Conservation (phyloP, 2,797 vertebrate genomes). For the Leuciscus waleckii region DNA sequence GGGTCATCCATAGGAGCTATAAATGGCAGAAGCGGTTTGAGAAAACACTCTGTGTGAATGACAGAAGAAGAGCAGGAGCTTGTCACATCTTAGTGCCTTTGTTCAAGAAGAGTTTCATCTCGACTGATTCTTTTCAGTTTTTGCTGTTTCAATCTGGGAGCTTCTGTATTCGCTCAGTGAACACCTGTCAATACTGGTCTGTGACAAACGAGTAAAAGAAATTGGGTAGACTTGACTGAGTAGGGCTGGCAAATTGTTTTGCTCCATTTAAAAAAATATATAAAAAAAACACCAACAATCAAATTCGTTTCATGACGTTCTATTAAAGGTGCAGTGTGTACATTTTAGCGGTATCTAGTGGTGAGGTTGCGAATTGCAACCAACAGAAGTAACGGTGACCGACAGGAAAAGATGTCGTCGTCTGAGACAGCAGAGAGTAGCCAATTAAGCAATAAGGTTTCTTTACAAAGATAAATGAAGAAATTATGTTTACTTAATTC, state of each 20-base stretch:
- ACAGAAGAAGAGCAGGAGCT: constrained; percentile 42
- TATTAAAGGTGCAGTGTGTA: too few relatives aligned
- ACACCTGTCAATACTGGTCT: constrained; percentile 22
- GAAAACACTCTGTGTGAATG: constrained; percentile 42
- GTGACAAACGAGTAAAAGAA: constrained; percentile 17
- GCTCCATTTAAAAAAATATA: neutral
- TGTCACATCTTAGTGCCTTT: constrained; percentile 40
- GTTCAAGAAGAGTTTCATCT: constrained; percentile 30
- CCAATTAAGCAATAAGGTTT: too few relatives aligned
- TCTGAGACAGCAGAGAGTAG: too few relatives aligned
- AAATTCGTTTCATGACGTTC: neutral
- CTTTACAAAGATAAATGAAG: too few relatives aligned
- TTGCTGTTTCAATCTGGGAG: constrained; percentile 24
- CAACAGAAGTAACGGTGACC: too few relatives aligned
- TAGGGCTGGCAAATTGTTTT: neutral
- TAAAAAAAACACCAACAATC: neutral
- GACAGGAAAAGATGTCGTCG: too few relatives aligned
- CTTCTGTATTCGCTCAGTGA: neutral
- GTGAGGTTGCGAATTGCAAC: too few relatives aligned
- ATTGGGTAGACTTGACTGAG: neutral
- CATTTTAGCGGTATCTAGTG: too few relatives aligned
- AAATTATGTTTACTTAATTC: too few relatives aligned
- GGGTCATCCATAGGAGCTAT: constrained; percentile 27
- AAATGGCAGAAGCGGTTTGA: constrained; percentile 10
- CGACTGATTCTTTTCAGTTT: constrained; percentile 27